These are phyloP conservation scores for Dendrolimus pini DNA, from an alignment of 2,888 invertebrate species.

Conservation along the genomic window DNA sequence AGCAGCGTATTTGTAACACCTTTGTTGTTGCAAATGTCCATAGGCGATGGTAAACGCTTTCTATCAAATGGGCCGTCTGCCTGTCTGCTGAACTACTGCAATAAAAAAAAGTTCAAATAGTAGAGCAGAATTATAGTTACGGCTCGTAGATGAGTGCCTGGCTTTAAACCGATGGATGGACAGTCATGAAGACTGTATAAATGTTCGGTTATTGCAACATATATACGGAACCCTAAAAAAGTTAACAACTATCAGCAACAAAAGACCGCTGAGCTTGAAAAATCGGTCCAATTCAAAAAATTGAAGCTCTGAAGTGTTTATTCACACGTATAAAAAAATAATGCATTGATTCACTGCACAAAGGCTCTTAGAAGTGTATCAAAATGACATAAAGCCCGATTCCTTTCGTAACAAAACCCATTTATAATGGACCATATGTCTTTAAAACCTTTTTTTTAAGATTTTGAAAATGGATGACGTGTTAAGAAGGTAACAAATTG, in stretches of 20 bases:
- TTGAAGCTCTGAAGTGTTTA: slow-evolving; percentile 46
- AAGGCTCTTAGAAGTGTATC: slow-evolving; percentile 68
- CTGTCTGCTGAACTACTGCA: too few species aligned
- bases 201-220: too few species aligned
- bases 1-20: too few species aligned
- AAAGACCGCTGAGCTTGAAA: slow-evolving; percentile 70
- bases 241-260: slow-evolving; percentile 54
- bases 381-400: slow-evolving; percentile 72
- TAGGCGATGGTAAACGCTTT: too few species aligned
- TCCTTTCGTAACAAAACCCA: slow-evolving; percentile 50
- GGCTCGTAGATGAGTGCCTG: too few species aligned
- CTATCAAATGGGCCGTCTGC: too few species aligned
- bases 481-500: slow-evolving; percentile 72
- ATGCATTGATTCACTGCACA: slow-evolving; percentile 52
- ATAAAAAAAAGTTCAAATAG: too few species aligned
- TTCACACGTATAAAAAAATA: slow-evolving; percentile 60
- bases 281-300: slow-evolving; percentile 71
- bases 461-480: slow-evolving; percentile 69
- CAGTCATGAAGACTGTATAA: too few species aligned
- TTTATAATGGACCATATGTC: slow-evolving; percentile 66
- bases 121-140: too few species aligned
- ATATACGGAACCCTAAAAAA: too few species aligned
- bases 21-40: too few species aligned
- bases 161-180: too few species aligned
- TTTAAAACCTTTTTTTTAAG: slow-evolving; percentile 36